These are phyloP conservation scores for Aphidius gifuensis DNA, from an alignment of 1,140 invertebrate genomes.

Conservation along the genomic window DNA sequence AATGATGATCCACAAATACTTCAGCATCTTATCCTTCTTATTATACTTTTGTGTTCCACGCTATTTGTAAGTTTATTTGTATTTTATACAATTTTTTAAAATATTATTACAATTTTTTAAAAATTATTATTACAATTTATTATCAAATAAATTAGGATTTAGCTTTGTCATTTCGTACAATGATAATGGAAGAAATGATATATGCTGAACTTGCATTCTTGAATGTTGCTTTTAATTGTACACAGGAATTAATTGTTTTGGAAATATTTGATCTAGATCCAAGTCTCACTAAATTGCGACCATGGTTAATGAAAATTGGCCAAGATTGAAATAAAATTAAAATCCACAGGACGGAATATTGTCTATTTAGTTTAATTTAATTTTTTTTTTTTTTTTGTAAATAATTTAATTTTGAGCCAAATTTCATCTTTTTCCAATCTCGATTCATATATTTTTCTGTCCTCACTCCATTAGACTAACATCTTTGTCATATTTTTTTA, in stretches of 20 bases:
- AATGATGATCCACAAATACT: conserved; percentile 69
- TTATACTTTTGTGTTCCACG: conserved; percentile 79
- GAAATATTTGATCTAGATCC: conserved; percentile 82
- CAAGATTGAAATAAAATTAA: conserved; percentile 26
- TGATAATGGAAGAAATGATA: conserved; percentile 81
- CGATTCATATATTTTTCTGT: too few species aligned
- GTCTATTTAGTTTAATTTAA: too few species aligned
- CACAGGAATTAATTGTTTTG: conserved; percentile 81
- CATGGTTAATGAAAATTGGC: conserved; percentile 40
- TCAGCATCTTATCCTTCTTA: conserved; percentile 78
- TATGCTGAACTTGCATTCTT: conserved; percentile 89
- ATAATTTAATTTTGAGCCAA: too few species aligned
- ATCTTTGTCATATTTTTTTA: too few species aligned
- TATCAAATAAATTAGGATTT: conserved; percentile 67
- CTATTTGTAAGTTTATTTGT: conserved; percentile 69
- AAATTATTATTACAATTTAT: conserved; percentile 6
- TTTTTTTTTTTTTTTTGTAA: too few species aligned
- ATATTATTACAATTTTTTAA: background rate
- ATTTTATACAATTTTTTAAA: background rate
- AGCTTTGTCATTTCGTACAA: conserved; percentile 79
- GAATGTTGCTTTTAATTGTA: conserved; percentile 83
- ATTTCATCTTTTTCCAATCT: too few species aligned
- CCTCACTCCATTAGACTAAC: too few species aligned
- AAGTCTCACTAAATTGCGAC: conserved; percentile 45
- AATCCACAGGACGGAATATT: too few species aligned